Base-by-base conservation (phyloP, 2,888 invertebrate genomes). In the Synanthedon formicaeformis region DNA sequence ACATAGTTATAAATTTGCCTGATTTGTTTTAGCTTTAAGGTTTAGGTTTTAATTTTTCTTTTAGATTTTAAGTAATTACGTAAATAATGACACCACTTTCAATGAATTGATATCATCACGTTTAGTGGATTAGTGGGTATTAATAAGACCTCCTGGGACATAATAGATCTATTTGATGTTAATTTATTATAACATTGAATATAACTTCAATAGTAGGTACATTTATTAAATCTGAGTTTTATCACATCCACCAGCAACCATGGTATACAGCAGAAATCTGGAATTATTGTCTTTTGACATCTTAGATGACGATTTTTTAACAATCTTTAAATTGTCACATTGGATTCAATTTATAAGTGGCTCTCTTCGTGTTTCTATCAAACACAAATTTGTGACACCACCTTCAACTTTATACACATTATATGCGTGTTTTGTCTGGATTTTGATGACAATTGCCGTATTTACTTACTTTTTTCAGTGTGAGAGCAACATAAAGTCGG, bases 261-360 rank as follows among this genome's bases (percentile, higher is more conserved):
- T 45, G 45, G 45, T 45, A 14, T 6, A 45, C n/a, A n/a, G 11
- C 1, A 45, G 14, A 51, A 54, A 60, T 18, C 59, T 73, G n/a
- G 75, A 77, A 56, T 58, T 57, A 5, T 56, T 78, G 3, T 66
- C 71, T 1, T 62, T 60, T 18, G 78, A 81, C 55, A 66, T 78
- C 18, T 58, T 82, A 48, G 73, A 75, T 34, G 71, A 78, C 4
- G 73, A 78, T 40, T 79, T 81, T 40, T 57, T 74, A 8, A 56
- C 60, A 53, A 62, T 73, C 45, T 81, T 80, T 52, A 62, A 59
- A 58, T 69, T 71, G 0, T 60, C 71, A 34, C 74, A 78, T 54
- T 53, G 59, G 2, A 45, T 71, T 3, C 70, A 74, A 56, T 60
- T 54, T 2, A 14, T 70, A 11, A 53, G 77, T 0, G 81, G 80